Percentiles rank a stretch among this genome's conserved stretches.
These are phyloP conservation scores for Chiridota heheva DNA, from an alignment of 35 echinoderm and acorn worm genomes.

Conservation along the genomic window DNA sequence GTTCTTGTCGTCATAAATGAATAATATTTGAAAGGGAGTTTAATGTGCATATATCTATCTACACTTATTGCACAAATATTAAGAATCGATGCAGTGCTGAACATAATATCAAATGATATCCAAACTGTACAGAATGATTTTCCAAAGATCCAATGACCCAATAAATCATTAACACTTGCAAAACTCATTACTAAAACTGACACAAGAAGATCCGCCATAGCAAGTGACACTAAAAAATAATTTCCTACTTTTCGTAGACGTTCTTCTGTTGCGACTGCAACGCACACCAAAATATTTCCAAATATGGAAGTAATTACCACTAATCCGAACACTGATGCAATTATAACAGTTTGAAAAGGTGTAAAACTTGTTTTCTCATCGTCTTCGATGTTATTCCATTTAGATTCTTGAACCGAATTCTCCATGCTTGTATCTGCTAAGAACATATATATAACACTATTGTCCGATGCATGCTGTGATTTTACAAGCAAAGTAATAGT, in stretches of 20 bases:
- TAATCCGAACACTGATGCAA: conserved; percentile 57
- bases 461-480: too few species aligned
- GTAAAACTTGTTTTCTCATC: conserved; percentile 44
- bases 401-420: too few species aligned
- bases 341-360: conserved; percentile 47
- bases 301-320: conserved; percentile 77
- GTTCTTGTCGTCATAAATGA: conserved; percentile 82
- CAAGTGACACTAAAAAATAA: conserved; percentile 90
- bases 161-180: conserved; percentile 78
- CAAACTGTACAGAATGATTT: conserved; percentile 85
- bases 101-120: conserved; percentile 97
- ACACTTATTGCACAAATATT: conserved; percentile 96
- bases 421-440: too few species aligned
- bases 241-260: conserved; percentile 87
- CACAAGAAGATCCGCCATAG: conserved; percentile 93
- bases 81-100: conserved; percentile 94
- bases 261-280: conserved; percentile 88
- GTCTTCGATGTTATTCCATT: too few species aligned
- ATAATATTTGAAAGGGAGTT: conserved; percentile 91
- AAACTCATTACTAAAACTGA: conserved; percentile 98
- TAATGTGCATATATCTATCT: conserved; percentile 95
- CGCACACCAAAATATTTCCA: conserved; percentile 93
- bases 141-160: conserved; percentile 87
- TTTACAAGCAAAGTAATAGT: too few species aligned
- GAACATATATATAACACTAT: too few species aligned